These are phyloP conservation scores for Sitodiplosis mosellana DNA, from an alignment of 1,140 invertebrate species.

Conservation along the genomic window DNA sequence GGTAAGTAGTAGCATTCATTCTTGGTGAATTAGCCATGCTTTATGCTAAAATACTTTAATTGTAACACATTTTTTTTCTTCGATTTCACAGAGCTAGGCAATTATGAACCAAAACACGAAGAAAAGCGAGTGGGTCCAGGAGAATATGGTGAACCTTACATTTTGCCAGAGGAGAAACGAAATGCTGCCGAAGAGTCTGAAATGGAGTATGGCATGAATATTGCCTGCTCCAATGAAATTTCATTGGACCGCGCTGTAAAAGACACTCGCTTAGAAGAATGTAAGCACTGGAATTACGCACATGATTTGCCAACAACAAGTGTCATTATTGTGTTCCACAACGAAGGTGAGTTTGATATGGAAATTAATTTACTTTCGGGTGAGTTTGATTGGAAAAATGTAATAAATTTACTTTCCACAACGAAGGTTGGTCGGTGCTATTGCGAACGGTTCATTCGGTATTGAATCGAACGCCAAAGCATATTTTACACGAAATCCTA, in stretches of 20 bases:
- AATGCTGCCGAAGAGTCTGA: slow-evolving; percentile 55
- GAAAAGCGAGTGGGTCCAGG: slow-evolving; percentile 53
- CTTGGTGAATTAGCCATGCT: not conserved
- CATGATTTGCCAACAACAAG: slow-evolving; percentile 71
- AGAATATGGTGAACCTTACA: slow-evolving; percentile 41
- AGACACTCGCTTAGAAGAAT: slow-evolving; percentile 75
- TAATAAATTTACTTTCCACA: slow-evolving; percentile 99
- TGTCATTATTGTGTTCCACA: slow-evolving; percentile 97
- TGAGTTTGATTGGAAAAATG: too few relatives aligned
- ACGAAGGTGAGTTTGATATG: too few relatives aligned
- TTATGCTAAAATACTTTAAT: too few relatives aligned
- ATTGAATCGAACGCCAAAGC: slow-evolving; percentile 74
- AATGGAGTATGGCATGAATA: slow-evolving; percentile 91
- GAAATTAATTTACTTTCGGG: too few relatives aligned
- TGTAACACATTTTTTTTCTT: not conserved
- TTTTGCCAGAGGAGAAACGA: slow-evolving; percentile 29
- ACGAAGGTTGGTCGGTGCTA: slow-evolving; percentile 91
- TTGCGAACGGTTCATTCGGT: slow-evolving; percentile 94
- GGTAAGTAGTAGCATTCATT: too few relatives aligned
- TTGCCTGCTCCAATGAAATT: slow-evolving; percentile 91
- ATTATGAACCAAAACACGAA: slow-evolving; percentile 48
- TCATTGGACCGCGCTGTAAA: slow-evolving; percentile 54
- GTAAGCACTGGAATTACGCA: slow-evolving; percentile 94
- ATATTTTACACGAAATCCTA: slow-evolving; percentile 88
- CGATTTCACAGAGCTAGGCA: slow-evolving; percentile 28